These are phyloP conservation scores for Anastatus disparis DNA, from an alignment of 1,140 invertebrate genomes.

Conservation along the genomic window DNA sequence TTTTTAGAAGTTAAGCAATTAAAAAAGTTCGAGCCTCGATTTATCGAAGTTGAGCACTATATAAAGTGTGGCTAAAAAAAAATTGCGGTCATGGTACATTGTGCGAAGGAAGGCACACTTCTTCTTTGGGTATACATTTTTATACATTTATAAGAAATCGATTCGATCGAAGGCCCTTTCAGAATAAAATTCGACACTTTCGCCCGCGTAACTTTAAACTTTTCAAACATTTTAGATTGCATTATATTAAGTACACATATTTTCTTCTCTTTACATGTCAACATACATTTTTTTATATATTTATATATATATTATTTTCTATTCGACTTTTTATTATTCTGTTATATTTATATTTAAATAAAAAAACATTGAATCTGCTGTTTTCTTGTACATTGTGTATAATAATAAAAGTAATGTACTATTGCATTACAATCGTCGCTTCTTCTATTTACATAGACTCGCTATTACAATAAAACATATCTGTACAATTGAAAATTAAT, in stretches of 20 bases:
- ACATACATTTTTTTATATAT: constrained; percentile 8
- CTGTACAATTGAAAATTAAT: constrained; percentile 35
- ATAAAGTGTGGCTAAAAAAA: no score
- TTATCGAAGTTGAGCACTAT: no score
- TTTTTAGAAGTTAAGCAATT: no score
- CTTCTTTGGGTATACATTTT: constrained; percentile 29
- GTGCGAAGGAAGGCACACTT: background rate
- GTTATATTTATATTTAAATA: no score
- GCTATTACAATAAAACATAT: constrained; percentile 25
- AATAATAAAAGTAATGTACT: no score
- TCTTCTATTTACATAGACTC: constrained; percentile 40
- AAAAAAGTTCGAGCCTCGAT: no score
- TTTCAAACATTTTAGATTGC: no score
- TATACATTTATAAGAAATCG: constrained; percentile 14
- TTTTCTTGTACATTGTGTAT: no score
- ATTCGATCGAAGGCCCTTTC: constrained; percentile 23
- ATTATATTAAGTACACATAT: background rate
- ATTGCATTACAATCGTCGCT: constrained; percentile 42
- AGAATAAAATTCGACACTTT: constrained; percentile 30
- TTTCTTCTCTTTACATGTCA: background rate
- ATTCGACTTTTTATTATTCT: constrained; percentile 28
- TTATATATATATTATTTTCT: constrained; percentile 20
- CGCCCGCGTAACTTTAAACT: background rate
- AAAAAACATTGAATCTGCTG: no score
- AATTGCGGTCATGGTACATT: background rate